Evolutionary conservation across 1,140 invertebrate species (phyloP), one percentile per base, ranked within the genome.

Genomic region (Steinernema khuongi): DNA sequence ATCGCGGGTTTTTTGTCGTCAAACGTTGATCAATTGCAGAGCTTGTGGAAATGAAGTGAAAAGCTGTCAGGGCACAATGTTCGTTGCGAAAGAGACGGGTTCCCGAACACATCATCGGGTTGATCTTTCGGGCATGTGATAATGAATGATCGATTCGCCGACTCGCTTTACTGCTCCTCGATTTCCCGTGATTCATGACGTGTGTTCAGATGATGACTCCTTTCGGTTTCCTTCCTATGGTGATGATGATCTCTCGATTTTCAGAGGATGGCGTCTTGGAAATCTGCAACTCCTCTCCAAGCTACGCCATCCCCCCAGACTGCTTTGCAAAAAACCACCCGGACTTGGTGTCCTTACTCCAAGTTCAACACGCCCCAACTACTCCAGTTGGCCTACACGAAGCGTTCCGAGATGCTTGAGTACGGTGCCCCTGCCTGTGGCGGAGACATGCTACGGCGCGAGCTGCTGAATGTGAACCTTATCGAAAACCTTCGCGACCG

Each of bases 181-280:
- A n/a, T n/a, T n/a, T n/a, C n/a, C n/a, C n/a, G n/a, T n/a, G n/a
- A n/a, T n/a, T n/a, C n/a, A n/a, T n/a, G n/a, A n/a, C n/a, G n/a
- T n/a, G n/a, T n/a, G n/a, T n/a, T 41, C 36, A n/a, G 36, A 41
- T 41, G 26, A 60, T 60, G 4, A 22, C 14, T 17, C 50, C 2
- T 60, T 60, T n/a, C n/a, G n/a, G n/a, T n/a, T 60, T 7, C 7
- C 19, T 60, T 17, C 14, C 50, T 22, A 4, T 60, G 14, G 22
- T 22, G 26, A 41, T 41, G 36, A 41, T 41, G 7, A n/a, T n/a
- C 26, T 22, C 50, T 2, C 19, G 50, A 7, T 7, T 60, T 26
- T 17, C 11, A 60, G 50, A 60, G 50, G 50, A 60, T 60, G 50
- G 50, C 50, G 50, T 60, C 50, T 60, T 60, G 50, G 50, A 60